These are phyloP conservation scores for Herminia tarsipennalis DNA, from an alignment of 2,888 invertebrate species.

Conservation along the genomic window DNA sequence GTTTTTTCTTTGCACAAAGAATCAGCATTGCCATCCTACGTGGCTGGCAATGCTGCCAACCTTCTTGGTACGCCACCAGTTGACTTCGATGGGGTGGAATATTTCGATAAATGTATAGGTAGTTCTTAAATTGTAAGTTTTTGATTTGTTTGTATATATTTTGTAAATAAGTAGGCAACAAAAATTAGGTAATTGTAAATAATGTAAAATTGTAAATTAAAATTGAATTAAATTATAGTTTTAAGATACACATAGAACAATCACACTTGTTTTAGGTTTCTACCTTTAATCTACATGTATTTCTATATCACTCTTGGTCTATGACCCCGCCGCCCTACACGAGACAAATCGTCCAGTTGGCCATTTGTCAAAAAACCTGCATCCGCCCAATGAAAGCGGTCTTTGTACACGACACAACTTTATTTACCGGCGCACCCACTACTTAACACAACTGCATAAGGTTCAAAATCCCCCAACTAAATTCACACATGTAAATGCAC, in stretches of 20 bases:
- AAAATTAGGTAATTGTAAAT: no score
- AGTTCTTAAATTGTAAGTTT: no score
- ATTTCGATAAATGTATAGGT: no score
- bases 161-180: no score
- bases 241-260: background rate
- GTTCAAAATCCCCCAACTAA: conserved; percentile 42
- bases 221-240: no score
- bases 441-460: conserved; percentile 50
- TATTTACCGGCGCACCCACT: conserved; percentile 29
- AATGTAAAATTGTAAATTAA: no score
- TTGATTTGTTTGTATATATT: no score
- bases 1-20: no score
- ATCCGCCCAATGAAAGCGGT: conserved; percentile 80
- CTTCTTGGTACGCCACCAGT: no score
- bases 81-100: no score
- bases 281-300: background rate
- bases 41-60: no score
- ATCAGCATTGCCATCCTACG: no score
- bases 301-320: conserved; percentile 50
- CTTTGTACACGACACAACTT: conserved; percentile 61
- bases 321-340: conserved; percentile 71
- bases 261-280: background rate
- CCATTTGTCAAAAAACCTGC: conserved; percentile 85
- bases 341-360: conserved; percentile 83
- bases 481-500: background rate